Evolutionary conservation across 2,113 vertebrate genomes (phyloP).

Genomic region (Pygathrix nemaeus): DNA sequence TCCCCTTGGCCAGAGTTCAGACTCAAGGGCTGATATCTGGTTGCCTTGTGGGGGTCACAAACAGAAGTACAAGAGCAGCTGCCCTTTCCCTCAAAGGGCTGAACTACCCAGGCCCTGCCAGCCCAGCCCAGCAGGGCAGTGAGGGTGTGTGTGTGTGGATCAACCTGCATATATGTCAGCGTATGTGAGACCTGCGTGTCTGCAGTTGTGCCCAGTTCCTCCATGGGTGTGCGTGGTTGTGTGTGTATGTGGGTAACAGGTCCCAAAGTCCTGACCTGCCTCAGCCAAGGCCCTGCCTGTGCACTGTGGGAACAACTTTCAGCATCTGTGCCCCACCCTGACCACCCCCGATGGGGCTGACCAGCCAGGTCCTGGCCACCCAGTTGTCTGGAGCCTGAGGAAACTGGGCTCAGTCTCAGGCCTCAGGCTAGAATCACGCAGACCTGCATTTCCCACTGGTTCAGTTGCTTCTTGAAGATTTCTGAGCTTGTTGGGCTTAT

Average conservation of each 20-base stretch:
- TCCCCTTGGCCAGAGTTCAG: not conserved
- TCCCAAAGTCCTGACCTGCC: not conserved
- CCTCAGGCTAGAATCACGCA: not conserved
- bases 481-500: not conserved
- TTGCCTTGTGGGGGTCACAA: not conserved
- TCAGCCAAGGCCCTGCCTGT: not conserved
- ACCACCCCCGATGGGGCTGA: not conserved
- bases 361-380: not conserved
- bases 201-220: not conserved
- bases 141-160: not conserved
- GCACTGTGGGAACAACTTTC: fast-evolving
- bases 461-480: not conserved
- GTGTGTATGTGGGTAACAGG: not conserved
- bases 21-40: not conserved
- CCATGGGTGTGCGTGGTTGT: fast-evolving
- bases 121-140: not conserved
- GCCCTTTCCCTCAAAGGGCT: not conserved
- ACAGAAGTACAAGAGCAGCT: too few species aligned
- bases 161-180: not conserved
- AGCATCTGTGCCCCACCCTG: fast-evolving
- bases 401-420: not conserved
- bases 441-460: not conserved
- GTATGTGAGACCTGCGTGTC: not conserved
- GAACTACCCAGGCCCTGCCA: not conserved
- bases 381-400: not conserved